Evolutionary conservation across 1,140 invertebrate genomes (phyloP), one percentile per base, ranked within the genome.

Genomic region (Penaeus indicus): DNA sequence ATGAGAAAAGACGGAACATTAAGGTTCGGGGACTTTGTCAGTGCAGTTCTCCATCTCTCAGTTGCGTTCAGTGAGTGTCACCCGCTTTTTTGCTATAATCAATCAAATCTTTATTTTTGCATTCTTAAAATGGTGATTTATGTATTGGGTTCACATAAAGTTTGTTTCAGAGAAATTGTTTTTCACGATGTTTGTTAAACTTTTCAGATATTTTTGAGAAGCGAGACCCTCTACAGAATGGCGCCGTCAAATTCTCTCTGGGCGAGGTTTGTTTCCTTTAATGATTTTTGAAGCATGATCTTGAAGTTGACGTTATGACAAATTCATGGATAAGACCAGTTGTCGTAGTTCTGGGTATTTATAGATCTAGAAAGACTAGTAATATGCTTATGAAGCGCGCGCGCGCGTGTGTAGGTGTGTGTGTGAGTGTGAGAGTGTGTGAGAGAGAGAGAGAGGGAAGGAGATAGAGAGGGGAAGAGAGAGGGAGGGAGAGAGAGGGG

Each of bases 1-100:
- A 98, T 98, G 96, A 95, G 97, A 87, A 98, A 98, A 93, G 97
- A 98, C 92, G 97, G 97, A 75, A 98, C 97, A 64, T 93, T 98
- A n/a, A 93, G 97, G 91, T 97, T 98, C 92, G 97, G 97, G 25
- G 97, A 98, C 93, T 98, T 97, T 92, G 97, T 98, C 0, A 97
- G 96, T 10, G 96, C 97, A 62, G 96, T 98, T 92, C 94, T 98
- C 89, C 97, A 97, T 92, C 93, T 98, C 60, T 97, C 96, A 87
- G 95, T 97, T 85, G 96, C 97, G 60, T 98, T 98, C 92, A 96
- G 97, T 97, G 94, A 96, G 94, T 93, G 89, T 88, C 85, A 38
- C 60, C 83, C 69, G 63, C 60, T 13, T 22, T 82, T 75, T 3
- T 42, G 42, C 25, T 21, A 81, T 27, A 7, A 63, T 69, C 0